Conservation (phyloP, 35 echinoderm and acorn worm species). For the Lytechinus pictus region DNA sequence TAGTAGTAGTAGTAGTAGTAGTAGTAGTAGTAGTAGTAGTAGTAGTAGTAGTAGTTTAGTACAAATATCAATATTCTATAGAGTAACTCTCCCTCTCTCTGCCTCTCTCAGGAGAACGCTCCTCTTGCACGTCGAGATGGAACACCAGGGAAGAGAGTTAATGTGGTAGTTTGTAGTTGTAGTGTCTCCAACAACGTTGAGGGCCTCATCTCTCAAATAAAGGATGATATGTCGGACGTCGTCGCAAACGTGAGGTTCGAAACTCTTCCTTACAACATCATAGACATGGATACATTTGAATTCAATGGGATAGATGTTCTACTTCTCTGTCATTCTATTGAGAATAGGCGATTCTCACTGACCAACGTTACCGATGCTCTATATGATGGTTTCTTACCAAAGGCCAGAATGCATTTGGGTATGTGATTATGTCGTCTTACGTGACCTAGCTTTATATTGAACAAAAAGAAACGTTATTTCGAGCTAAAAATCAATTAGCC, state of each 20-base stretch:
- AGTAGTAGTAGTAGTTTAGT: too few relatives aligned
- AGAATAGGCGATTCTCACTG: conserved; percentile 19
- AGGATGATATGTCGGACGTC: not conserved
- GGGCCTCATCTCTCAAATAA: not conserved
- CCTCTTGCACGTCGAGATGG: not conserved
- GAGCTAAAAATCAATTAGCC: too few relatives aligned
- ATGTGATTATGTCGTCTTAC: not conserved
- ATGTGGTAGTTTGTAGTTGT: not conserved
- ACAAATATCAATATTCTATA: too few relatives aligned
- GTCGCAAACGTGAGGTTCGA: not conserved
- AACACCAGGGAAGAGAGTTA: not conserved
- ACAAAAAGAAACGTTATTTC: too few relatives aligned
- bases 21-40: too few relatives aligned
- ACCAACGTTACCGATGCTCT: conserved; percentile 43
- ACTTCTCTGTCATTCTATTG: conserved; percentile 32
- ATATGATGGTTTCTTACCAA: conserved; percentile 34
- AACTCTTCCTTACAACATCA: conserved; percentile 5
- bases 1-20: too few relatives aligned
- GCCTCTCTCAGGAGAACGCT: not conserved
- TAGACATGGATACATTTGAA: not conserved
- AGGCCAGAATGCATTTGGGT: not conserved
- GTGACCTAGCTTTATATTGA: too few relatives aligned
- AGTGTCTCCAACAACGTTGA: not conserved
- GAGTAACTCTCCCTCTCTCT: too few relatives aligned
- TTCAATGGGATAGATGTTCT: conserved; percentile 25